Evolutionary conservation across 92 coral and sea anemone genomes (phyloP).

Genomic region (Epizoanthus rinbou): DNA sequence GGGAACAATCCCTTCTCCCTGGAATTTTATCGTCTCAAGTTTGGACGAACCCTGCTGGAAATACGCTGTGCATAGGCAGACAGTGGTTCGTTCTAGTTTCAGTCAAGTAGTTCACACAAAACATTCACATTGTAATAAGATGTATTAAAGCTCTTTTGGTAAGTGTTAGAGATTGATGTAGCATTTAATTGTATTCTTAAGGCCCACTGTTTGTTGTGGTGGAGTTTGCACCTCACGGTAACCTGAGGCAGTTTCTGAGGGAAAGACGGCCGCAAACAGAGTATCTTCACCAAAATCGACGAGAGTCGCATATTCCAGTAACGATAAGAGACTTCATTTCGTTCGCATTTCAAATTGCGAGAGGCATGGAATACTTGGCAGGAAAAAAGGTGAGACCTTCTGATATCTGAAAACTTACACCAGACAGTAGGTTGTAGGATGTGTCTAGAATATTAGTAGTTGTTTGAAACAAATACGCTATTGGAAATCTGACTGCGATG

Average conservation of each 20-base stretch:
- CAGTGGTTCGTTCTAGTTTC: no score
- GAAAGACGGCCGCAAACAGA: slow-evolving; percentile 87
- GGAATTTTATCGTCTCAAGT: no score
- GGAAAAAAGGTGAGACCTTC: slow-evolving; percentile 72
- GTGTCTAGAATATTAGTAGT: no score
- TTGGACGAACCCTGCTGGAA: no score
- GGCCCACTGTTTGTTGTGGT: slow-evolving; percentile 91
- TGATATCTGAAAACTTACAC: not conserved
- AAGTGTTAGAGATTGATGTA: no score
- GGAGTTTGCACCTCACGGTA: slow-evolving; percentile 95
- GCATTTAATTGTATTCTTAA: slow-evolving; percentile 30
- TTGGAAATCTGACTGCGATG: no score
- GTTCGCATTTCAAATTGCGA: slow-evolving; percentile 89
- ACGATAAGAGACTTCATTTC: slow-evolving; percentile 95
- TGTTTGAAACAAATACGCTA: no score
- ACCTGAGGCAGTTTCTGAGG: slow-evolving; percentile 91
- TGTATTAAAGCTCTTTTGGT: no score
- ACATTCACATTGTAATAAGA: no score
- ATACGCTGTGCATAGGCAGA: no score
- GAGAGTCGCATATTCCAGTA: slow-evolving; percentile 62
- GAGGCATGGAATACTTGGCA: slow-evolving; percentile 95
- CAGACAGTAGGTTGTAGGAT: not conserved
- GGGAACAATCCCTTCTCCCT: no score
- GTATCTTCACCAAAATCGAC: slow-evolving; percentile 59
- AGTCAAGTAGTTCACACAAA: no score